phyloP scores from a whole-genome alignment of 2,797 vertebrate genomes.

The Distichodus sexfasciatus region DNA sequence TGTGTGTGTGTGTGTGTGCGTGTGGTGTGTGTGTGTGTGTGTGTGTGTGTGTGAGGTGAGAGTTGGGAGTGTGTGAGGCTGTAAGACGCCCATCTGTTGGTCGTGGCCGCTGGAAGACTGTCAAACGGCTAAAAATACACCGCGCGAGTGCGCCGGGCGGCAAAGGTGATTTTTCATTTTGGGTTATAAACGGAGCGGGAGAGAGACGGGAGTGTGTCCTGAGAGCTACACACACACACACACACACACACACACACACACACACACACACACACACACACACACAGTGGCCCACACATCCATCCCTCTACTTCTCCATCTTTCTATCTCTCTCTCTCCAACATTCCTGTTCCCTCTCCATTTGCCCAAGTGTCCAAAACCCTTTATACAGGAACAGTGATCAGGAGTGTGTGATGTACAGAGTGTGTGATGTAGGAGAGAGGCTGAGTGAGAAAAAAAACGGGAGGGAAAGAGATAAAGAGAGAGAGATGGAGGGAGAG shows the following conservation, averaged over 20 bases:
- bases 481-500: no score
- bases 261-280: slow-evolving; percentile 54
- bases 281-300: slow-evolving; percentile 43
- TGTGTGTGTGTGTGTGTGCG: slow-evolving; percentile 91
- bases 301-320: not conserved
- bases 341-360: no score
- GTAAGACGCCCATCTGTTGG: slow-evolving; percentile 98
- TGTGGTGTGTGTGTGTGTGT: slow-evolving; percentile 92
- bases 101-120: slow-evolving; percentile 91
- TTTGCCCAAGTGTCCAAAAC: no score
- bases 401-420: no score
- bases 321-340: slow-evolving; percentile 18
- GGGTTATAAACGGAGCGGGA: slow-evolving; percentile 79
- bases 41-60: slow-evolving; percentile 91
- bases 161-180: slow-evolving; percentile 89
- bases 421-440: no score
- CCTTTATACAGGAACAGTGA: no score
- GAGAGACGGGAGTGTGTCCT: slow-evolving; percentile 64
- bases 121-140: slow-evolving; percentile 94
- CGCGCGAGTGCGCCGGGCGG: slow-evolving; percentile 81
- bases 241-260: slow-evolving; percentile 59
- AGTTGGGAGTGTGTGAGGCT: slow-evolving; percentile 93
- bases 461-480: no score
- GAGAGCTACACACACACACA: slow-evolving; percentile 65
- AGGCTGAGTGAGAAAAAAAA: no score